phyloP scores from a whole-genome alignment of 2,113 vertebrate species.

The Turdus rufiventris region DNA sequence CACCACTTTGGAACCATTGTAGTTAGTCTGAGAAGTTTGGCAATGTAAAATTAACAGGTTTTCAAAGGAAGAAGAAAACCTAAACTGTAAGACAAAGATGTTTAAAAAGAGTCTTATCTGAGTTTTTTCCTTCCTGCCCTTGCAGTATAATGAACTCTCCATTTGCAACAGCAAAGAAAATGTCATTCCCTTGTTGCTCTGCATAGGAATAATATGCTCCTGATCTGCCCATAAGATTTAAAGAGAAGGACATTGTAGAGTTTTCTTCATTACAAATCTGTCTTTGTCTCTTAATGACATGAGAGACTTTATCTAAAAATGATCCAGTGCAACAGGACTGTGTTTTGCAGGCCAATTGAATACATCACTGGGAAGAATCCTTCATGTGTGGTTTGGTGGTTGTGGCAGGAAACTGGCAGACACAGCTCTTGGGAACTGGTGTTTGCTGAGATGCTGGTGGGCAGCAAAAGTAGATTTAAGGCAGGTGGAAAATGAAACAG shows the following conservation, averaged over 20 bases:
- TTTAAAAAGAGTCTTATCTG: neutral
- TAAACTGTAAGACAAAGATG: neutral
- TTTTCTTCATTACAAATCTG: neutral
- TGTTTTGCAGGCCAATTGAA: neutral
- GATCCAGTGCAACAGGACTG: neutral
- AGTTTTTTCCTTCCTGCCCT: neutral
- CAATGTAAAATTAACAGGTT: neutral
- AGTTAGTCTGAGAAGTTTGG: neutral
- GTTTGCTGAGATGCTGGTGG: neutral
- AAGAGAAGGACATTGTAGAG: neutral
- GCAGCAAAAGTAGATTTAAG: conserved; percentile 15
- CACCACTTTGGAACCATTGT: neutral
- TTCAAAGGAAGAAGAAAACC: neutral
- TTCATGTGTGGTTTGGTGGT: conserved; percentile 17
- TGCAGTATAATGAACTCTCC: neutral
- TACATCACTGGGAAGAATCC: neutral
- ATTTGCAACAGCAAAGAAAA: neutral
- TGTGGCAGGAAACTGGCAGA: conserved; percentile 17
- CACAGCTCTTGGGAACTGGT: neutral
- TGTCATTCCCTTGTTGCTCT: neutral
- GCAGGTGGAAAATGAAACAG: conserved; percentile 19
- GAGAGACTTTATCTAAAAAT: neutral
- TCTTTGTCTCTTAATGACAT: neutral
- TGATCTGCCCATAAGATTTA: neutral
- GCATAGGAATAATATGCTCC: neutral